phyloP scores from a whole-genome alignment of 1,140 invertebrate genomes.

The Camponotus floridanus region DNA sequence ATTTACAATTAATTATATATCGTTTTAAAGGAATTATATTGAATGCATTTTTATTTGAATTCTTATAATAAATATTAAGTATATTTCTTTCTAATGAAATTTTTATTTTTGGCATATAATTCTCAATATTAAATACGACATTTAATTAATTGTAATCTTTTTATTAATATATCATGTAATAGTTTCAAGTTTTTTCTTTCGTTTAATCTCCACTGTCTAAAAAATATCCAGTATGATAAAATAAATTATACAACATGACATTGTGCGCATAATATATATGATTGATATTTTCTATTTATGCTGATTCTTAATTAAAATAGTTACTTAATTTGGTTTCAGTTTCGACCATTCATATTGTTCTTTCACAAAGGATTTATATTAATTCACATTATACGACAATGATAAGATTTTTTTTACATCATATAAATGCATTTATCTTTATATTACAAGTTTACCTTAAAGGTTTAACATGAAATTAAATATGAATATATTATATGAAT shows the following conservation, averaged over 20 bases:
- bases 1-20: not conserved
- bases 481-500: too few species aligned
- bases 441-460: too few species aligned
- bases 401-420: too few species aligned
- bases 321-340: not conserved
- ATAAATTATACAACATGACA: too few species aligned
- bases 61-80: not conserved
- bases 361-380: not conserved
- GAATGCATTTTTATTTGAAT: not conserved
- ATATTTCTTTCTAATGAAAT: not conserved
- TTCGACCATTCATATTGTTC: not conserved
- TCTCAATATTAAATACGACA: not conserved
- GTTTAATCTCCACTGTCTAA: too few species aligned
- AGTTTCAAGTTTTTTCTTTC: too few species aligned
- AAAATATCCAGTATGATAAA: not conserved
- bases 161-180: too few species aligned
- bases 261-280: not conserved
- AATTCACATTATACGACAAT: too few species aligned
- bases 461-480: too few species aligned
- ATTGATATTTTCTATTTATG: constrained; percentile 11
- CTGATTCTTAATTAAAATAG: not conserved
- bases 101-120: not conserved
- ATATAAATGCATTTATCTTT: too few species aligned
- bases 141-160: constrained; percentile 25
- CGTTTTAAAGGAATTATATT: constrained; percentile 17